Conservation (phyloP, 2,797 vertebrate species). For the Propithecus perrieri region DNA sequence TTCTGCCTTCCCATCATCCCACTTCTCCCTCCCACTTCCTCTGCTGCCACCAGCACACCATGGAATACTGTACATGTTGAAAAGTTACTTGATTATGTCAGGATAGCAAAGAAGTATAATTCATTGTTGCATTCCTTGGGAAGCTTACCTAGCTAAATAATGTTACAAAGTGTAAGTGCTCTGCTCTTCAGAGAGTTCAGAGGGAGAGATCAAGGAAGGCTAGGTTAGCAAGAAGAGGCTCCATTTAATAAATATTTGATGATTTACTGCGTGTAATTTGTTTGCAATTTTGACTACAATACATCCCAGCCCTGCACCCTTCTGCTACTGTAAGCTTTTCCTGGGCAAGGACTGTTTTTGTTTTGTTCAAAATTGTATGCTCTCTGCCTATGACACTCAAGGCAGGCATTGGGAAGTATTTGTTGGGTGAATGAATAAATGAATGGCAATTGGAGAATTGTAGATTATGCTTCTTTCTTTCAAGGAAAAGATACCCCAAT, state of each 20-base stretch:
- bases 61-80: background rate
- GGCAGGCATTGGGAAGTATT: background rate
- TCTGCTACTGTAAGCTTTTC: background rate
- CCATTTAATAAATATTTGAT: conserved; percentile 50
- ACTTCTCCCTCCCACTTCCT: background rate
- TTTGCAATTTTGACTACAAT: background rate
- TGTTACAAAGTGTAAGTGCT: background rate
- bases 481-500: background rate
- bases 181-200: background rate
- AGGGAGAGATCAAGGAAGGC: background rate
- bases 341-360: background rate
- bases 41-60: too few relatives aligned
- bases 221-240: conserved; percentile 7
- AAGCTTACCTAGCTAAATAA: background rate
- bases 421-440: background rate
- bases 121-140: background rate
- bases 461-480: background rate
- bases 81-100: background rate
- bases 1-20: background rate
- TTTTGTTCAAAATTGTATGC: background rate
- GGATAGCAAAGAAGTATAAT: background rate
- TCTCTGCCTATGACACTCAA: background rate
- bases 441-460: background rate
- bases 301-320: background rate
- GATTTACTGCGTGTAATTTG: background rate